Base-by-base conservation (phyloP, 2,113 vertebrate species). In the Triplophysa siluroides region DNA sequence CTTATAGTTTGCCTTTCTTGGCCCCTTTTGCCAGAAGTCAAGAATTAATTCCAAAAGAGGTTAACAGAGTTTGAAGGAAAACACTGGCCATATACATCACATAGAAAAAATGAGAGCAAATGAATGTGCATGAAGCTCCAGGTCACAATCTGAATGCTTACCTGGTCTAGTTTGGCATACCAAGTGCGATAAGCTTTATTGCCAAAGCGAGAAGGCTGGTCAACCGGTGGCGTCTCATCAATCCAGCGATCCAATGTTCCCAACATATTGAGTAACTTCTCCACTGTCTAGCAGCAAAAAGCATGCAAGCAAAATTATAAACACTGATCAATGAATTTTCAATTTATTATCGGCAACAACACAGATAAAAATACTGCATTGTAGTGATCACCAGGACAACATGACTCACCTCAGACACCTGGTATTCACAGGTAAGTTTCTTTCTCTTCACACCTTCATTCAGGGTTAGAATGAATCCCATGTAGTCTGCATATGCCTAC, bases 141-240 rank as follows among this genome's bases (percentile, higher is more conserved):
- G 12, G 10, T 52, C 41, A 63, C 9, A 73, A 26, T 72, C 18
- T 63, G 43, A 21, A 10, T 21, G 24, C 87, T 23, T 11, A 98
- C 98, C 96, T 97, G 92, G 21, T 99, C 96, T 0, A 99, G 92
- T 85, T 93, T 98, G 88, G 88, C 81, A 0, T 95, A 99, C 98
- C 98, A 99, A 79, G 92, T 96, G 90, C 98, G 95, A 87, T 93
- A 99, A 81, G 98, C 97, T 86, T 98, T 98, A 89, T 99, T 99
- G 52, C 98, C 97, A 58, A 99, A 99, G n/a, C 98, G 95, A 19
- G 96, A 98, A 0, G 98, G 97, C 85, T 99, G 97, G 90, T 99
- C 96, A 43, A 96, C 89, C 0, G 97, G 98, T 0, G 98, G 98
- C 0, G 94, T 98, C 92, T 99, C 98, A 26, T 98, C 93, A 0